Base-by-base conservation (phyloP, 2,888 invertebrate genomes). In the Ophraella communa region DNA sequence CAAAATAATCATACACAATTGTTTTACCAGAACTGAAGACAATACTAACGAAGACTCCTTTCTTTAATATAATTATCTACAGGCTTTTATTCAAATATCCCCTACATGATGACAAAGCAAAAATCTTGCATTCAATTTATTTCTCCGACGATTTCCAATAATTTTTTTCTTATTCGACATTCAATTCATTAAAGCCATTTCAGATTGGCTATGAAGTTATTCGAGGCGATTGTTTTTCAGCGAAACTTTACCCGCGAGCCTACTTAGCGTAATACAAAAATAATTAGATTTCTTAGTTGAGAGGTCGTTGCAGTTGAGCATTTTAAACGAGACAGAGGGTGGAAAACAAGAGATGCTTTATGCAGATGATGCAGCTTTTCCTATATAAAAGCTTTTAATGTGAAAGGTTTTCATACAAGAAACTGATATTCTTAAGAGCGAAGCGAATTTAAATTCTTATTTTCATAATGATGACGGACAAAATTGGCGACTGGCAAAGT, bases 241-340 rank as follows among this genome's bases (percentile, higher is more conserved):
- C 21, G 49, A 51, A 68, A 72, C 63, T 69, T 66, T 49, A 65
- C 72, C 71, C 71, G 58, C 64, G 69, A 68, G 71, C 58, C 65
- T 72, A 72, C 72, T 72, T 68, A 69, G 60, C 64, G 62, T 73
- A 73, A 73, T 73, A 64, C 69, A 71, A 68, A 73, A 73, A 73
- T 73, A 73, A 73, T 73, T 73, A 70, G 73, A 73, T 71, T 71
- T 72, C 52, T 56, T 53, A 56, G 66, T 59, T 27, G 56, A 66
- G 66, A 64, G 60, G 66, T 61, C 56, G 64, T 60, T 55, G 60
- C 55, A 60, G 56, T 64, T 24, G 14, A 21, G 33, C 42, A 56
- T 64, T 60, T 55, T 45, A 55, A 51, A 60, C 33, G 55, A 49
- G 44, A 54, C 39, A 33, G 51, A 17, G 47, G 33, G 24, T 44